phyloP scores from a whole-genome alignment of 2,797 vertebrate genomes.

The Characodon lateralis region DNA sequence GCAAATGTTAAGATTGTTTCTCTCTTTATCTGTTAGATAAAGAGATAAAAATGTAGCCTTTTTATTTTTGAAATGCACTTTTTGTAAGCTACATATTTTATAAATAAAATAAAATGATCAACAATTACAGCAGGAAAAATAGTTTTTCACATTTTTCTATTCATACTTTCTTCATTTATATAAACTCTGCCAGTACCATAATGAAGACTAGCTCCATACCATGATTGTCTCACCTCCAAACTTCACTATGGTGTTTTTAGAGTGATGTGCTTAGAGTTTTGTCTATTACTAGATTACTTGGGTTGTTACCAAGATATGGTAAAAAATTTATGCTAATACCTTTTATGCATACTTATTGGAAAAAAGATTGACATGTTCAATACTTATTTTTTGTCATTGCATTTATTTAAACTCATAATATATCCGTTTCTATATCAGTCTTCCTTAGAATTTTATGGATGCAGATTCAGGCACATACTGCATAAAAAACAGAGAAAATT shows the following conservation, averaged over 20 bases:
- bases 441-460: conserved; percentile 29
- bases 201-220: not conserved
- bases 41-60: not conserved
- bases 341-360: not conserved
- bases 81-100: not conserved
- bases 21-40: conserved; percentile 32
- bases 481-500: conserved; percentile 14
- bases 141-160: not conserved
- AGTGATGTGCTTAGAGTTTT: not conserved
- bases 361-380: not conserved
- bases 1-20: conserved; percentile 30
- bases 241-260: not conserved
- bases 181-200: not conserved
- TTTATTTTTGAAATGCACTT: not conserved
- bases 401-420: not conserved
- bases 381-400: not conserved
- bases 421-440: not conserved
- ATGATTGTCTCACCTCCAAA: not conserved
- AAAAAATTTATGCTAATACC: not conserved
- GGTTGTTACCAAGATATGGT: not conserved
- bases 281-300: not conserved
- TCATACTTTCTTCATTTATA: not conserved
- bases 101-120: not conserved
- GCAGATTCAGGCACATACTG: conserved; percentile 20
- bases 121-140: not conserved